Evolutionary conservation across 1,140 invertebrate species (phyloP).

Genomic region (Pinna nobilis): DNA sequence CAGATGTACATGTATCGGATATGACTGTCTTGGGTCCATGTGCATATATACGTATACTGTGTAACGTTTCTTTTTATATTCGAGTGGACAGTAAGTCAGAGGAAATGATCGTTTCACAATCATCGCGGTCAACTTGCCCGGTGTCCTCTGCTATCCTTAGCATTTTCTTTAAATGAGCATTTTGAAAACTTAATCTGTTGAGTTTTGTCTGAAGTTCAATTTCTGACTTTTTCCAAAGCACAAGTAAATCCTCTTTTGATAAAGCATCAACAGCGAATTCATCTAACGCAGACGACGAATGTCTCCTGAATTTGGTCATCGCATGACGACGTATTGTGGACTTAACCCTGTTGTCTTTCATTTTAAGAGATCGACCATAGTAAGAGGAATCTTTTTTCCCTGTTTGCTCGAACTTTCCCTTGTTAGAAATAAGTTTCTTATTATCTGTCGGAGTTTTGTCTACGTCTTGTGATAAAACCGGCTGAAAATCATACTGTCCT

Average conservation of each 20-base stretch:
- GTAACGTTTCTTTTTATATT: too few relatives aligned
- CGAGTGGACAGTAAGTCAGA: too few relatives aligned
- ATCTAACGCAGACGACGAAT: slow-evolving; percentile 53
- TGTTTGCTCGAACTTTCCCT: background rate
- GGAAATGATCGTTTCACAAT: too few relatives aligned
- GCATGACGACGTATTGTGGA: slow-evolving; percentile 62
- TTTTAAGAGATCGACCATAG: slow-evolving; percentile 35
- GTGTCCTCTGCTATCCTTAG: slow-evolving; percentile 24
- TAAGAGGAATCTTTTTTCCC: slow-evolving; percentile 12
- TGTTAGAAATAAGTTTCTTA: slow-evolving; percentile 13
- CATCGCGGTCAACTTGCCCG: background rate
- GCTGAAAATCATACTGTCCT: background rate
- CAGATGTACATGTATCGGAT: too few relatives aligned
- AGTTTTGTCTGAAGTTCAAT: slow-evolving; percentile 63
- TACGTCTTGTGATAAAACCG: background rate
- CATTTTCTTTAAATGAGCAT: slow-evolving; percentile 41
- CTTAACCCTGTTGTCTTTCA: slow-evolving; percentile 67
- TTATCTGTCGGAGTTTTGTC: background rate
- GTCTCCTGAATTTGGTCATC: slow-evolving; percentile 52
- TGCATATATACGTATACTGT: too few relatives aligned
- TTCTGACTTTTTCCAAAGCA: slow-evolving; percentile 68
- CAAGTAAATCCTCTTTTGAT: slow-evolving; percentile 66
- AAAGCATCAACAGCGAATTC: slow-evolving; percentile 65
- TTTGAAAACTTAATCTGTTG: slow-evolving; percentile 49
- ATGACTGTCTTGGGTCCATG: too few relatives aligned